These are phyloP conservation scores for Zaprionus davidi DNA, from an alignment of 1,140 invertebrate species.

Conservation along the genomic window DNA sequence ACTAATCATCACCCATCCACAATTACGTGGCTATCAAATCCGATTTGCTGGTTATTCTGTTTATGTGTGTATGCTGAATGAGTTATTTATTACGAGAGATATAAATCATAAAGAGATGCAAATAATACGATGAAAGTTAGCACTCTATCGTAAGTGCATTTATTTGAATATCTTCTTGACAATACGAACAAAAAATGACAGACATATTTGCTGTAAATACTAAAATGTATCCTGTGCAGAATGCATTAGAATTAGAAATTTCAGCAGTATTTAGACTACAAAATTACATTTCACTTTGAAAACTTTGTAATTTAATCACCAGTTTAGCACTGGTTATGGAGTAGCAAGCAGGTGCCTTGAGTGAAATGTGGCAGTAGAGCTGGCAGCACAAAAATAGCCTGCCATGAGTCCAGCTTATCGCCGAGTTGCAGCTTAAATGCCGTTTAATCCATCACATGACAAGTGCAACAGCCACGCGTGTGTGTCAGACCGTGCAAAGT, in stretches of 20 bases:
- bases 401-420: conserved; percentile 64
- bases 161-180: not conserved
- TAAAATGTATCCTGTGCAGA: not conserved
- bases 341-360: conserved; percentile 23
- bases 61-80: not conserved
- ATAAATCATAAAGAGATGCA: not conserved
- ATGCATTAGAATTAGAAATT: not conserved
- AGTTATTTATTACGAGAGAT: not conserved
- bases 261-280: not conserved
- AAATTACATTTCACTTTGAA: not conserved
- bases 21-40: conserved; percentile 25
- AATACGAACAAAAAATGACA: not conserved
- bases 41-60: conserved; percentile 13
- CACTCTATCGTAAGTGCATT: not conserved
- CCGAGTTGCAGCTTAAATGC: conserved; percentile 64
- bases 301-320: not conserved
- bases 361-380: conserved; percentile 35
- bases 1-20: conserved; percentile 1
- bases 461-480: conserved; percentile 31
- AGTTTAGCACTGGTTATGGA: conserved; percentile 7
- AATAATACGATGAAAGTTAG: not conserved
- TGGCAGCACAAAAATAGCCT: conserved; percentile 56
- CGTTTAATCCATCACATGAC: conserved; percentile 73
- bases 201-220: not conserved
- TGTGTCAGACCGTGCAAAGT: conserved; percentile 58